Conservation (phyloP, 2,888 invertebrate genomes). For the Eristalis tenax region DNA sequence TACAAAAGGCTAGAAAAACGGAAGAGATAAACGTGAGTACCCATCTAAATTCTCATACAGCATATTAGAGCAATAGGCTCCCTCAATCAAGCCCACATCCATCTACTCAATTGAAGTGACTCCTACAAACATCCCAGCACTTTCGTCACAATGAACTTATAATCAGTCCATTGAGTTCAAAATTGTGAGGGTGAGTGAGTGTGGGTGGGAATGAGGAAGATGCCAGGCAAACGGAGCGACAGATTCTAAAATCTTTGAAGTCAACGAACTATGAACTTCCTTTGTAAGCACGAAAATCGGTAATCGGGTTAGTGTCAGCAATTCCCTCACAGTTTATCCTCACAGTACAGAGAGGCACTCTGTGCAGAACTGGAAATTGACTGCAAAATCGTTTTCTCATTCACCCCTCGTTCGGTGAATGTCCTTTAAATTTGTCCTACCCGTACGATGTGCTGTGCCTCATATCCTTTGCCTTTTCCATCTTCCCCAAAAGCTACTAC, state of each 20-base stretch:
- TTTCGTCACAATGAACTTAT: slow-evolving; percentile 35
- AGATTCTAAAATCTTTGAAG: slow-evolving; percentile 26
- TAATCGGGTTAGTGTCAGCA: slow-evolving; percentile 56
- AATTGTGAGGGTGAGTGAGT: background rate
- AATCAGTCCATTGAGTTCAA: slow-evolving; percentile 44
- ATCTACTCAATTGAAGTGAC: background rate
- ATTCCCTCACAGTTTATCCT: slow-evolving; percentile 19
- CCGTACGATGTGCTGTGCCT: background rate
- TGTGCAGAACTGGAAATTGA: slow-evolving; percentile 22
- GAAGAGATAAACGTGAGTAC: no score
- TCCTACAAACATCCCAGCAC: slow-evolving; percentile 17
- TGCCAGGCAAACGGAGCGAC: background rate
- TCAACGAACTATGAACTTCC: slow-evolving; percentile 55
- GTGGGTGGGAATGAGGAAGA: background rate
- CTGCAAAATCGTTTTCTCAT: slow-evolving; percentile 22
- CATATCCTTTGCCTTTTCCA: background rate
- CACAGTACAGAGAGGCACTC: background rate
- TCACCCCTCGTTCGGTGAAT: background rate
- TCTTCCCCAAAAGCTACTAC: background rate
- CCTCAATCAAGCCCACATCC: background rate
- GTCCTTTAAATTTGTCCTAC: slow-evolving; percentile 30
- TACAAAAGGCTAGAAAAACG: no score
- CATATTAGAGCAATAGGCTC: background rate
- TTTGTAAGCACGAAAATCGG: slow-evolving; percentile 43
- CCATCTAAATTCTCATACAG: background rate